These are phyloP conservation scores for Cephonodes hylas DNA, from an alignment of 2,888 invertebrate species.

Conservation along the genomic window DNA sequence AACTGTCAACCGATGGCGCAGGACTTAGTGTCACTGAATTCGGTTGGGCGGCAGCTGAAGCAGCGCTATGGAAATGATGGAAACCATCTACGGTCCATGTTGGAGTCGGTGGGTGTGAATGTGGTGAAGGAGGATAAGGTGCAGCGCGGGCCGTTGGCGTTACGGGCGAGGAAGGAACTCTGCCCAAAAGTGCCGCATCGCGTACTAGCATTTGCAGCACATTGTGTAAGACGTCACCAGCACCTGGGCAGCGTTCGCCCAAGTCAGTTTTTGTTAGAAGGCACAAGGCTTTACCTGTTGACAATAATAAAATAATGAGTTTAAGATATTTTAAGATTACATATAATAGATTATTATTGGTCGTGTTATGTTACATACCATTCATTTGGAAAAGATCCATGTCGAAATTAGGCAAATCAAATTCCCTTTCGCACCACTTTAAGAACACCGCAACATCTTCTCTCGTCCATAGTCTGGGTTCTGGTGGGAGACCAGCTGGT, in stretches of 20 bases:
- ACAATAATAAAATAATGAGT: not conserved
- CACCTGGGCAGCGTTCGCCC: slow-evolving; percentile 94
- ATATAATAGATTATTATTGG: not conserved
- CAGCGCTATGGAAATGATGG: slow-evolving; percentile 85
- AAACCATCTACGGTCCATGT: slow-evolving; percentile 85
- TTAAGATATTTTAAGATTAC: not conserved
- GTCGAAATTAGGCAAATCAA: slow-evolving; percentile 94
- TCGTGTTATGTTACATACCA: slow-evolving; percentile 78
- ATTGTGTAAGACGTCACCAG: slow-evolving; percentile 96
- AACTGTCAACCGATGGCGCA: slow-evolving; percentile 93
- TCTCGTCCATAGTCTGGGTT: slow-evolving; percentile 94
- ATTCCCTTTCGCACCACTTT: slow-evolving; percentile 95
- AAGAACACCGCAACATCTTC: slow-evolving; percentile 94
- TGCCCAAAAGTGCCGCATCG: slow-evolving; percentile 88
- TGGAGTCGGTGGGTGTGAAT: slow-evolving; percentile 90
- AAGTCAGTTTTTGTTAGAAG: slow-evolving; percentile 94
- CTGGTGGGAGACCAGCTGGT: slow-evolving; percentile 90
- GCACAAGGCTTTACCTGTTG: slow-evolving; percentile 92
- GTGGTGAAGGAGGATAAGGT: slow-evolving; percentile 88
- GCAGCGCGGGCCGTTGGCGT: slow-evolving; percentile 89
- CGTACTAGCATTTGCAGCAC: slow-evolving; percentile 93
- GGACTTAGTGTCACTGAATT: slow-evolving; percentile 95
- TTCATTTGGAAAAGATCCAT: slow-evolving; percentile 98
- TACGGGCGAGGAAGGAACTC: slow-evolving; percentile 90
- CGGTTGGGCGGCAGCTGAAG: slow-evolving; percentile 82